Evolutionary conservation across 2,888 invertebrate genomes (phyloP).

Genomic region (Drosophila cognata): DNA sequence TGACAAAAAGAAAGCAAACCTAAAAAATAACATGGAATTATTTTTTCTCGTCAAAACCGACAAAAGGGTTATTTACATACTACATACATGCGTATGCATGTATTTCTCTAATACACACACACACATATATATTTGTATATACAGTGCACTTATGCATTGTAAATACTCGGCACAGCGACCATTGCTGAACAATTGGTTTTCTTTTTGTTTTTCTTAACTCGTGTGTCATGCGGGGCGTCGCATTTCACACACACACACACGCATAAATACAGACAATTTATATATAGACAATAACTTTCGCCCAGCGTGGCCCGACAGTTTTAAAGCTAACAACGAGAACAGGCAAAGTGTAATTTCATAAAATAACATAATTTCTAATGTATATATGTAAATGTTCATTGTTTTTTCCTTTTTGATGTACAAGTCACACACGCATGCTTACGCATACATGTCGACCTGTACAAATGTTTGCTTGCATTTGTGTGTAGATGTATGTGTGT

Average conservation of each 20-base stretch:
- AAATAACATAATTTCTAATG: conserved; percentile 41
- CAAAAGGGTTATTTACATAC: conserved; percentile 24
- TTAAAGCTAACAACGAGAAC: conserved; percentile 14
- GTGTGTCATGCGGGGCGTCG: conserved; percentile 52
- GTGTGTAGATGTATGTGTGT: conserved; percentile 9
- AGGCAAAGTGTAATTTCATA: conserved; percentile 50
- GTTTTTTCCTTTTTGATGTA: conserved; percentile 12
- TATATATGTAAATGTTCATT: conserved; percentile 37
- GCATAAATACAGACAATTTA: conserved; percentile 9
- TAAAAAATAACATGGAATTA: conserved; percentile 19
- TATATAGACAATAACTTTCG: conserved; percentile 44
- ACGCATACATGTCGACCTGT: conserved; percentile 21
- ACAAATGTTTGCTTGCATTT: conserved; percentile 22
- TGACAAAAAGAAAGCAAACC: not conserved
- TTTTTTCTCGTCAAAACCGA: conserved; percentile 17
- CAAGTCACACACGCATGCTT: conserved; percentile 5
- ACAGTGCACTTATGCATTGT: conserved; percentile 32
- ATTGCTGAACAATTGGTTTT: conserved; percentile 16
- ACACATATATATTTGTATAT: not conserved
- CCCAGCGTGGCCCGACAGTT: conserved; percentile 40
- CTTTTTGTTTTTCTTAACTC: conserved; percentile 27
- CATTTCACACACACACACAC: conserved; percentile 20
- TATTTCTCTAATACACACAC: not conserved
- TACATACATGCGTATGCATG: not conserved
- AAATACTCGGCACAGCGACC: conserved; percentile 46